These are phyloP conservation scores for Microchrysa polita DNA, from an alignment of 2,888 invertebrate genomes.

Conservation along the genomic window DNA sequence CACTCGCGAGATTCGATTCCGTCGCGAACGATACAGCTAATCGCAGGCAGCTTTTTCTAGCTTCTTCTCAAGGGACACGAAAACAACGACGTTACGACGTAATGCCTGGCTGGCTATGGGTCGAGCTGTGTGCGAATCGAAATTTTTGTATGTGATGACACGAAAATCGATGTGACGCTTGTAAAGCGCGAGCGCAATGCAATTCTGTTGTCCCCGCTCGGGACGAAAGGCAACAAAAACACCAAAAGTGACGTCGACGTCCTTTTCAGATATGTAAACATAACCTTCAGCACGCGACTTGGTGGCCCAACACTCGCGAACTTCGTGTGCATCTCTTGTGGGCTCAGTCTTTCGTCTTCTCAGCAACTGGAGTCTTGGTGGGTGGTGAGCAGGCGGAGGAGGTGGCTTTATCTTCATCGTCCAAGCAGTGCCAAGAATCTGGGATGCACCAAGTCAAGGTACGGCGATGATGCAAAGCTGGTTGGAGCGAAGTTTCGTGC, in stretches of 20 bases:
- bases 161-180: slow-evolving; percentile 41
- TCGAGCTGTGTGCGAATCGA: too few species aligned
- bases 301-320: not conserved
- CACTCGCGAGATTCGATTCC: not conserved
- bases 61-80: not conserved
- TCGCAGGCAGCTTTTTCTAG: slow-evolving; percentile 32
- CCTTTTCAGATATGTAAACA: slow-evolving; percentile 35
- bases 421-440: too few species aligned
- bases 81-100: slow-evolving; percentile 12
- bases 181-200: slow-evolving; percentile 39
- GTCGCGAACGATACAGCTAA: not conserved
- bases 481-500: too few species aligned
- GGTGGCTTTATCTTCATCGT: too few species aligned
- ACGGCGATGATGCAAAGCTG: too few species aligned
- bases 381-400: too few species aligned
- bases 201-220: slow-evolving; percentile 9
- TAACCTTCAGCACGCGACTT: slow-evolving; percentile 16
- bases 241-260: slow-evolving; percentile 27
- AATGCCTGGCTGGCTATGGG: slow-evolving; percentile 11
- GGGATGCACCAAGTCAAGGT: too few species aligned
- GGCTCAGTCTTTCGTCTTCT: too few species aligned
- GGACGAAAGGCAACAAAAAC: slow-evolving; percentile 9
- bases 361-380: slow-evolving; percentile 13
- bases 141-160: slow-evolving; percentile 23
- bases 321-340: not conserved